These are phyloP conservation scores for Dendrolimus punctatus DNA, from an alignment of 1,140 invertebrate species.

Conservation along the genomic window DNA sequence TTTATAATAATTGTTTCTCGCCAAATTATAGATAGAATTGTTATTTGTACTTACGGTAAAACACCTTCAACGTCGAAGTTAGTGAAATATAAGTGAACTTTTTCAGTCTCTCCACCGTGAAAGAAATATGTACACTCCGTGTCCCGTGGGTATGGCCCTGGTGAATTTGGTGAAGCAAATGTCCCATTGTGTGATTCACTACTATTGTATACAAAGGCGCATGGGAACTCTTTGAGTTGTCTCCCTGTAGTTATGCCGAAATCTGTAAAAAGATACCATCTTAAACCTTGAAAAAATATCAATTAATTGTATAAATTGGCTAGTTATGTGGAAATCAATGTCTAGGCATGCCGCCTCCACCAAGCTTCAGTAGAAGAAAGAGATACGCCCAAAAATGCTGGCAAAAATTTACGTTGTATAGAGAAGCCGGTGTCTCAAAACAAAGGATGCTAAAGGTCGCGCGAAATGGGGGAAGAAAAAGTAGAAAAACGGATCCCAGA, in stretches of 20 bases:
- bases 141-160: conserved; percentile 91
- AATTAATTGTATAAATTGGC: not conserved
- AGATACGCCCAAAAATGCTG: too few relatives aligned
- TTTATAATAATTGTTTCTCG: too few relatives aligned
- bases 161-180: conserved; percentile 94
- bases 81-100: conserved; percentile 88
- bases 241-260: conserved; percentile 86
- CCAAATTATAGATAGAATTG: too few relatives aligned
- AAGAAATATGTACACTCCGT: conserved; percentile 97
- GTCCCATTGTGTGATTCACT: conserved; percentile 84
- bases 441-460: too few relatives aligned
- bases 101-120: conserved; percentile 85
- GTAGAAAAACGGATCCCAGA: too few relatives aligned
- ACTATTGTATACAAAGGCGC: conserved; percentile 88
- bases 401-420: too few relatives aligned
- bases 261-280: conserved; percentile 70
- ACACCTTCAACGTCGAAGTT: conserved; percentile 95
- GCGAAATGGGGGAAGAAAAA: too few relatives aligned
- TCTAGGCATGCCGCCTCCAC: too few relatives aligned
- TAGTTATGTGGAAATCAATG: too few relatives aligned
- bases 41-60: conserved; percentile 79
- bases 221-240: conserved; percentile 82
- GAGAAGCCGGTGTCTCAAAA: too few relatives aligned
- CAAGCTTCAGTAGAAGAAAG: too few relatives aligned
- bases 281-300: conserved; percentile 1